Evolutionary conservation across 2,888 invertebrate species (phyloP), one percentile per base, ranked within the genome.

Genomic region (Phortica okadai): DNA sequence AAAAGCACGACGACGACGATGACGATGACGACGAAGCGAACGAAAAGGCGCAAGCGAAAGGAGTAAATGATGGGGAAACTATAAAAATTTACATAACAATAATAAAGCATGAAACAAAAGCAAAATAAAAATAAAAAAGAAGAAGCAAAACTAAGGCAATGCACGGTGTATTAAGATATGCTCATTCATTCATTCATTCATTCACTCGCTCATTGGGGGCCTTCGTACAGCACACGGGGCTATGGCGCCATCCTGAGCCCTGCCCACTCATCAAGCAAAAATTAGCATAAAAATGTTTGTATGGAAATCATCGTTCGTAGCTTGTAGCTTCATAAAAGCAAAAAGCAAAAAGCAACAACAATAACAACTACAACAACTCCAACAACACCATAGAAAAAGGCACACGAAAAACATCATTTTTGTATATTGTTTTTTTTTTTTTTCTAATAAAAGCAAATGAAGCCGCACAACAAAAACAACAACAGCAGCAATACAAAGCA

Each of bases 11-110:
- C 21, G 21, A n/a, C 6, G 21, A 58, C 7, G n/a, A 58, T 16
- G 21, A 58, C 5, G 54, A 58, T 16, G 21, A 8, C n/a, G 58
- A 58, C 6, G 7, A n/a, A 10, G 21, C 25, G 6, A 59, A 59
- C 25, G 16, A 59, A 21, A 8, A 59, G 59, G 59, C 59, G 16
- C 59, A 59, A 59, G 25, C 16, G 10, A 59, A 64, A 64, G 64
- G 41, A 83, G 86, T 85, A 85, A 85, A 85, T 85, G 85, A 85
- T 85, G 85, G 87, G 87, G 87, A 85, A 85, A 85, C 87, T 85
- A 85, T 87, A 87, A 85, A 85, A 85, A 85, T 85, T 85, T 85
- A 83, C 85, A 85, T 85, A 85, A 85, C 87, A 85, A 85, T 85
- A 85, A 87, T 83, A 87, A 45, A 72, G 85, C 83, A 79, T 83